Evolutionary conservation across 2,888 invertebrate genomes (phyloP).

Genomic region (Oconnorella tubifera): DNA sequence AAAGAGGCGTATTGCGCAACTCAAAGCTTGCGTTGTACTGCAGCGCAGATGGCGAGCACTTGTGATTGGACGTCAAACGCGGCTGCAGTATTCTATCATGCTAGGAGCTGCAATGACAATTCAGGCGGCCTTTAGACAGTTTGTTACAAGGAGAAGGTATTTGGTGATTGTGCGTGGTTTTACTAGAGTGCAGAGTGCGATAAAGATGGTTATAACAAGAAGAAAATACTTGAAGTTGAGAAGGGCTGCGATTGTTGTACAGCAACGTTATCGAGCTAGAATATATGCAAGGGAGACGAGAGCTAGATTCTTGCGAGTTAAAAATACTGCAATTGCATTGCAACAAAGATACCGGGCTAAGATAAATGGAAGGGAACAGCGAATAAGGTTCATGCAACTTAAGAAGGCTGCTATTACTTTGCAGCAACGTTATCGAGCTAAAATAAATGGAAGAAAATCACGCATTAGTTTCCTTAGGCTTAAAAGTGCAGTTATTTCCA

Average conservation of each 20-base stretch:
- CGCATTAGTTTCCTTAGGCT: background rate
- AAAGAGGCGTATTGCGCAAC: no score
- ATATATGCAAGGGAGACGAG: background rate
- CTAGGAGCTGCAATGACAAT: constrained; percentile 8
- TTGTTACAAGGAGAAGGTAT: no score
- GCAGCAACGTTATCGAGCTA: background rate
- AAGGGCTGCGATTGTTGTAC: background rate
- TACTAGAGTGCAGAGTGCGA: no score
- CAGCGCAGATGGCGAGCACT: constrained; percentile 12
- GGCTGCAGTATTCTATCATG: background rate
- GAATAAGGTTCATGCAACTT: background rate
- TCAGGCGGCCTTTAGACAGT: constrained; percentile 37
- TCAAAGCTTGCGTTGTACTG: no score
- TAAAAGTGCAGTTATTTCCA: background rate
- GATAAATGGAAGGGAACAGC: background rate
- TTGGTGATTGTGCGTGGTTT: no score
- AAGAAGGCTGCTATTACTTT: background rate
- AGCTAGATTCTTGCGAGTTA: background rate
- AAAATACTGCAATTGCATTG: background rate
- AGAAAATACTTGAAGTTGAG: background rate
- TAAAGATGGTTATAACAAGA: no score
- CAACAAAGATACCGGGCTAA: background rate
- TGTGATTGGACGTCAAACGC: constrained; percentile 13
- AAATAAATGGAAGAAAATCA: background rate
- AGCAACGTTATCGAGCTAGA: background rate